Evolutionary conservation across 1,140 invertebrate species (phyloP).

Genomic region (Lanistes nyassanus): DNA sequence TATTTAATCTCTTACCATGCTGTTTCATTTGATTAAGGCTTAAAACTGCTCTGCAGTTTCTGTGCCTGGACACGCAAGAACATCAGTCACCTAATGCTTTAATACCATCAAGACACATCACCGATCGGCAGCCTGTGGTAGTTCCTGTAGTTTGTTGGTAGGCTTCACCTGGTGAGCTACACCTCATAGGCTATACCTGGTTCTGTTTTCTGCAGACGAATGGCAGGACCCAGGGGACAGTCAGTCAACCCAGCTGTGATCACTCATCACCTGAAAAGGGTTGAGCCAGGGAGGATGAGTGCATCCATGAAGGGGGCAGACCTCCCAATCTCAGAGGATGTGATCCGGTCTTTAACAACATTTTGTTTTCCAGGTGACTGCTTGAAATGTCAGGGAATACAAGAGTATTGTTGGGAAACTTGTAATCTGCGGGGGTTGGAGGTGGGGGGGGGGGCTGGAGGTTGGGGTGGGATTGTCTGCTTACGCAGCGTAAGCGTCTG

Average conservation of each 20-base stretch:
- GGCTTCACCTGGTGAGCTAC: no score
- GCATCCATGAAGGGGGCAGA: slow-evolving; percentile 28
- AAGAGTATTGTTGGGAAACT: no score
- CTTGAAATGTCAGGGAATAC: no score
- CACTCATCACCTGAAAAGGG: slow-evolving; percentile 35
- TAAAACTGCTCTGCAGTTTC: no score
- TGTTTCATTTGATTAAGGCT: no score
- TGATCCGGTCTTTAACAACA: slow-evolving; percentile 47
- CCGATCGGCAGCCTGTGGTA: not conserved
- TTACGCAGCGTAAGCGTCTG: no score
- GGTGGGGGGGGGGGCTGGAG: not conserved
- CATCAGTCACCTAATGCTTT: no score
- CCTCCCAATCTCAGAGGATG: slow-evolving; percentile 50
- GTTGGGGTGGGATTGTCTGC: not conserved
- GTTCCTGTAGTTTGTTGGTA: not conserved
- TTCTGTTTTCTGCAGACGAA: not conserved
- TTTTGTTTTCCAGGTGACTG: slow-evolving; percentile 59
- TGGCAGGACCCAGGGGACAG: slow-evolving; percentile 3
- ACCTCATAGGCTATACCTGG: not conserved
- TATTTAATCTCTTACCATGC: no score
- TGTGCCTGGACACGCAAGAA: no score
- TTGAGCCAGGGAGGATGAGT: slow-evolving; percentile 16
- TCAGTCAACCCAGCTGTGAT: slow-evolving; percentile 37
- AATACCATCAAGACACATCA: no score
- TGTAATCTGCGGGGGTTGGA: not conserved